A percentile compares a stretch with the other conserved stretches of the same genome.
Conservation (phyloP, 2,888 invertebrate species). For the Amphipyra berbera region DNA sequence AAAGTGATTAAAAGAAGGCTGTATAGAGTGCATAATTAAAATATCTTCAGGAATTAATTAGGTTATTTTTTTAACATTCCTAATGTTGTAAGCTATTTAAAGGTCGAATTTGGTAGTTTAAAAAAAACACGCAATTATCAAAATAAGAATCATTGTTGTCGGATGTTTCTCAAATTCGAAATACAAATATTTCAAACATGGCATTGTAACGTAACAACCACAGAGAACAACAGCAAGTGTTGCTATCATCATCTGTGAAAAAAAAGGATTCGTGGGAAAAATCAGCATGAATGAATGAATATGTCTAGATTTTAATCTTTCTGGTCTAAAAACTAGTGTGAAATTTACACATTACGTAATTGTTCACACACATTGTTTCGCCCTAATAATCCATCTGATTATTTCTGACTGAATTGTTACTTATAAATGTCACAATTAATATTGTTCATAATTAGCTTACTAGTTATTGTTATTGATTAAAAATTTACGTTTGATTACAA, state of each 20-base stretch:
- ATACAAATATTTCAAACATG: slow-evolving; percentile 17
- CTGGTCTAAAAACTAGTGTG: slow-evolving; percentile 53
- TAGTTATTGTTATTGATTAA: too few relatives aligned
- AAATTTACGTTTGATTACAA: too few relatives aligned
- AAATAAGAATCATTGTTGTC: not conserved
- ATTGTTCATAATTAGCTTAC: not conserved
- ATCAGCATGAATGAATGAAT: slow-evolving; percentile 33
- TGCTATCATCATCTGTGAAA: slow-evolving; percentile 32
- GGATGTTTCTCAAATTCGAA: slow-evolving; percentile 5
- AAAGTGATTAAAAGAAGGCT: slow-evolving; percentile 36
- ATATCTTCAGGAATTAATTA: slow-evolving; percentile 16
- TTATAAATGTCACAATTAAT: slow-evolving; percentile 2
- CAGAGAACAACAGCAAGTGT: too few relatives aligned
- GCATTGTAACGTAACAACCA: slow-evolving; percentile 2
- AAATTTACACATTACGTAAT: slow-evolving; percentile 46
- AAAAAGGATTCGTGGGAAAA: slow-evolving; percentile 52
- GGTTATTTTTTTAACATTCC: slow-evolving; percentile 10
- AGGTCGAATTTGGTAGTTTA: slow-evolving; percentile 7
- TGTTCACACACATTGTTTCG: slow-evolving; percentile 41
- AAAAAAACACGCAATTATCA: not conserved
- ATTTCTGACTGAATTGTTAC: slow-evolving; percentile 6
- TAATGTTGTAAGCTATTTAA: slow-evolving; percentile 2
- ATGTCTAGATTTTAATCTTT: slow-evolving; percentile 56
- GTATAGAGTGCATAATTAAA: not conserved
- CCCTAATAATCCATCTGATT: slow-evolving; percentile 43